These are phyloP conservation scores for Trichogramma dendrolimi DNA, from an alignment of 2,888 invertebrate species.

Conservation along the genomic window DNA sequence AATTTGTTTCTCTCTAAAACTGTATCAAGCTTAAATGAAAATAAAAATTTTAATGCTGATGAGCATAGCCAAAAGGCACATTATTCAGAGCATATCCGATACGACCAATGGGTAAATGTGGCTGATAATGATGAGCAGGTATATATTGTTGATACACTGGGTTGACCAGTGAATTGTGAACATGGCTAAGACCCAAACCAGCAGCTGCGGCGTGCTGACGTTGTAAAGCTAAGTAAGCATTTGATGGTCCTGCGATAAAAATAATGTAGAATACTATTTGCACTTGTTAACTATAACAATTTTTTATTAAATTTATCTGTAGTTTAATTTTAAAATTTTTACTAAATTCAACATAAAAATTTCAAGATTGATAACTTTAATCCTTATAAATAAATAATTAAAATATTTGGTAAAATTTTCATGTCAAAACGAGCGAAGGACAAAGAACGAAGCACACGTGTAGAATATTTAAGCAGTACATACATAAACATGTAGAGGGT, in stretches of 20 bases:
- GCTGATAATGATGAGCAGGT: conserved; percentile 18
- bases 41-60: conserved; percentile 4
- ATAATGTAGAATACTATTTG: neutral
- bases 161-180: neutral
- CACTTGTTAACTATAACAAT: neutral
- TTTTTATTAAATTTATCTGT: no score
- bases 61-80: conserved; percentile 23
- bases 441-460: no score
- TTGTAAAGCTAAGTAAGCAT: no score
- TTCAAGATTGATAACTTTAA: no score
- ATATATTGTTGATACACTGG: neutral
- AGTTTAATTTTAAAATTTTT: no score
- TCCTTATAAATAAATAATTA: no score
- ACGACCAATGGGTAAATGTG: conserved; percentile 31
- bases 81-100: conserved; percentile 32
- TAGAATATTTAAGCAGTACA: no score
- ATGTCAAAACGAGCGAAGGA: no score
- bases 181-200: neutral
- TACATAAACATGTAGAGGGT: no score
- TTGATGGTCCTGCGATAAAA: neutral
- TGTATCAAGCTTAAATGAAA: neutral
- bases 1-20: neutral
- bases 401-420: no score
- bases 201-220: neutral
- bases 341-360: no score